Conservation (phyloP, 1,140 invertebrate genomes). For the Pseudomyrmex concolor region DNA sequence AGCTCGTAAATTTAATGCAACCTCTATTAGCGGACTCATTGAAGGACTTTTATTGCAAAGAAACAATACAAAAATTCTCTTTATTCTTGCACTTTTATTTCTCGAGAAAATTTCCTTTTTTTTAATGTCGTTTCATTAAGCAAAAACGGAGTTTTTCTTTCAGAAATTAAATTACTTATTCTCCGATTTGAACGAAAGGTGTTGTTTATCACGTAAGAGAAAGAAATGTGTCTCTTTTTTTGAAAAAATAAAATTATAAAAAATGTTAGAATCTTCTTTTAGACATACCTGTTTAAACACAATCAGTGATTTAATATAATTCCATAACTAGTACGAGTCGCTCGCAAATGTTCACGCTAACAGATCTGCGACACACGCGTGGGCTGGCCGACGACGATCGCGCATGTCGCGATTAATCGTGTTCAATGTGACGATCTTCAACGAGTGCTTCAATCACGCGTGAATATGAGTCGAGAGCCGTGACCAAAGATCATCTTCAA, state of each 20-base stretch:
- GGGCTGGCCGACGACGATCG: constrained; percentile 7
- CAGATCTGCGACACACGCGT: constrained; percentile 44
- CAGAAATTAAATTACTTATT: neutral
- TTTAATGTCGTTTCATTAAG: neutral
- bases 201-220: neutral
- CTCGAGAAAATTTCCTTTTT: neutral
- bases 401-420: constrained; percentile 47
- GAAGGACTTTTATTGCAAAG: constrained; percentile 5
- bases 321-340: constrained; percentile 21
- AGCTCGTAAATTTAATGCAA: constrained; percentile 37
- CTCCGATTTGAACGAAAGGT: neutral
- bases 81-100: neutral
- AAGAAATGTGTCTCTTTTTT: neutral
- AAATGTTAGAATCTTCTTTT: neutral
- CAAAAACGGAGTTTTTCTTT: neutral
- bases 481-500: constrained; percentile 28
- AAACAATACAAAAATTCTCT: neutral
- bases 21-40: constrained; percentile 16
- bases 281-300: constrained; percentile 18
- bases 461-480: constrained; percentile 12
- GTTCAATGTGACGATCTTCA: constrained; percentile 17
- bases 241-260: neutral
- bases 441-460: constrained; percentile 26
- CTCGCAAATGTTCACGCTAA: constrained; percentile 38
- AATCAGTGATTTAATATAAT: constrained; percentile 6